Conservation (phyloP, 1,140 invertebrate genomes). For the Drosophila ironensis region DNA sequence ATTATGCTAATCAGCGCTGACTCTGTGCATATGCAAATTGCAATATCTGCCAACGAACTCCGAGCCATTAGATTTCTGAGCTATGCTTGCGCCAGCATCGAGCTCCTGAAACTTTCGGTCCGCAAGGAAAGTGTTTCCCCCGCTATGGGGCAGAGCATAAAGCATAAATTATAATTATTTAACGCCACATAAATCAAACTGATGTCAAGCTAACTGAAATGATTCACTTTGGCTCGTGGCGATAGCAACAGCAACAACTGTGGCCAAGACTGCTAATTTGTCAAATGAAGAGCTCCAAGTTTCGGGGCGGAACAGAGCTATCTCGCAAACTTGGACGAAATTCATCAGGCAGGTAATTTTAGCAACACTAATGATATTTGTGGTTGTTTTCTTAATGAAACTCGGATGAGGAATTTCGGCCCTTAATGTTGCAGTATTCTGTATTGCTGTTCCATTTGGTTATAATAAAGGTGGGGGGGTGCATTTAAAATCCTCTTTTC, state of each 20-base stretch:
- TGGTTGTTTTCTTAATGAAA: no score
- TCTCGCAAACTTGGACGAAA: neutral
- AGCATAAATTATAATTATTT: slow-evolving; percentile 64
- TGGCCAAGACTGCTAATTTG: slow-evolving; percentile 57
- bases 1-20: slow-evolving; percentile 57
- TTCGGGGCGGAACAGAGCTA: slow-evolving; percentile 46
- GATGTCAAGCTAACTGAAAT: slow-evolving; percentile 37
- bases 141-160: slow-evolving; percentile 3
- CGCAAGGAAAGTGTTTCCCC: neutral
- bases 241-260: slow-evolving; percentile 34
- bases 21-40: slow-evolving; percentile 47
- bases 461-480: no score
- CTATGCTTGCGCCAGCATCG: no score
- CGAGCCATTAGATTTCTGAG: slow-evolving; percentile 20
- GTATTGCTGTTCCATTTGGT: no score
- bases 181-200: slow-evolving; percentile 70
- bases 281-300: slow-evolving; percentile 53
- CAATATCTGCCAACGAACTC: slow-evolving; percentile 17
- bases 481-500: no score
- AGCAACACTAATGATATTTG: neutral
- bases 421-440: no score
- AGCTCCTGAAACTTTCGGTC: neutral
- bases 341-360: neutral
- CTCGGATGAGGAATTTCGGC: no score
- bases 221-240: slow-evolving; percentile 2